Conservation (phyloP, 2,113 vertebrate species). For the Tylochromis polylepis region DNA sequence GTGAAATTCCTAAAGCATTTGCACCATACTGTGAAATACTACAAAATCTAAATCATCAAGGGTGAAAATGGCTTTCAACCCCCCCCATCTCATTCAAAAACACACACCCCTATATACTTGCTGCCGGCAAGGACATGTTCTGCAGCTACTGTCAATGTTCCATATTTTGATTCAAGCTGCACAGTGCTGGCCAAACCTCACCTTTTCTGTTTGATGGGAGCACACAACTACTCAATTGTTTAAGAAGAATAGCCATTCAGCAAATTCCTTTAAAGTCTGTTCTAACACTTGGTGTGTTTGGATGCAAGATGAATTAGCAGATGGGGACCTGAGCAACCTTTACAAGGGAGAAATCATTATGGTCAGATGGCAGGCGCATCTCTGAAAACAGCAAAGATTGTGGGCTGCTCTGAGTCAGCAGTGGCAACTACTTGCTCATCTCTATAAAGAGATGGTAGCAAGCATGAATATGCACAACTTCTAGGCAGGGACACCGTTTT, state of each 20-base stretch:
- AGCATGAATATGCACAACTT: not conserved
- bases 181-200: not conserved
- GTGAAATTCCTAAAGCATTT: not conserved
- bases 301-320: not conserved
- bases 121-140: not conserved
- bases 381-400: not conserved
- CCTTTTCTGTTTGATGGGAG: not conserved
- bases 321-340: not conserved
- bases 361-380: not conserved
- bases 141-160: not conserved
- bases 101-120: not conserved
- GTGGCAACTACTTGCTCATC: not conserved
- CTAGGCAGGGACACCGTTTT: not conserved
- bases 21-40: not conserved
- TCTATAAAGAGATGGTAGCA: not conserved
- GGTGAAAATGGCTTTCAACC: not conserved
- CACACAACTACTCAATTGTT: not conserved
- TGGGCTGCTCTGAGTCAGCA: not conserved
- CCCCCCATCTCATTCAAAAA: not conserved
- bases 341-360: not conserved
- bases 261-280: not conserved
- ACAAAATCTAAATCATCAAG: not conserved
- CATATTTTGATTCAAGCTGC: not conserved
- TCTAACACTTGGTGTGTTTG: not conserved
- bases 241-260: not conserved